phyloP scores from a whole-genome alignment of 2,113 vertebrate genomes.

The Percopsis transmontana region DNA sequence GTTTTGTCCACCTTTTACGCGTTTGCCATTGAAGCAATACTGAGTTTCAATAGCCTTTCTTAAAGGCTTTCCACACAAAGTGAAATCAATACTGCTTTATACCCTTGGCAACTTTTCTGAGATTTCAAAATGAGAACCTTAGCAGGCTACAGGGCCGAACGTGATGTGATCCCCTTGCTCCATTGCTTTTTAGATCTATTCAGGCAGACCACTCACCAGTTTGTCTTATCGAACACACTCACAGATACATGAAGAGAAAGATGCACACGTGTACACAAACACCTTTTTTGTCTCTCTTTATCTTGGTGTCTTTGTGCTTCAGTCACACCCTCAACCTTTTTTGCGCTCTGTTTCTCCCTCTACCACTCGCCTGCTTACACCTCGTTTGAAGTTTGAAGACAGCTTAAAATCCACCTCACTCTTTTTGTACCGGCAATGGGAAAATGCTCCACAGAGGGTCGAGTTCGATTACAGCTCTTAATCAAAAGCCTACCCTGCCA shows the following conservation, averaged over 20 bases:
- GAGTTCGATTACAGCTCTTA: slow-evolving; percentile 70
- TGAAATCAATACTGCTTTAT: slow-evolving; percentile 62
- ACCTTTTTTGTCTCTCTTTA: slow-evolving; percentile 50
- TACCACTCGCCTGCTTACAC: slow-evolving; percentile 28
- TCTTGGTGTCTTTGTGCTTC: slow-evolving; percentile 33
- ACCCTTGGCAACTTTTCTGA: slow-evolving; percentile 53
- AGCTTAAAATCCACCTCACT: slow-evolving; percentile 60
- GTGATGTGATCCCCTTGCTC: slow-evolving; percentile 45
- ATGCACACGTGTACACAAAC: slow-evolving; percentile 20
- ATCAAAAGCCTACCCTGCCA: slow-evolving; percentile 67
- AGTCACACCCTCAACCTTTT: slow-evolving; percentile 63
- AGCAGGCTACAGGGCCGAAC: slow-evolving; percentile 47
- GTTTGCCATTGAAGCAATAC: slow-evolving; percentile 22
- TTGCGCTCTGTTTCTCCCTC: slow-evolving; percentile 59
- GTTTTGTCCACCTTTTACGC: slow-evolving; percentile 57
- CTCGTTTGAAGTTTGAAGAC: slow-evolving; percentile 70
- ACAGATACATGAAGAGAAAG: slow-evolving; percentile 9
- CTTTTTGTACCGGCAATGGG: slow-evolving; percentile 61
- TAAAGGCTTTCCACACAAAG: slow-evolving; percentile 43
- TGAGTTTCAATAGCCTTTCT: slow-evolving; percentile 51
- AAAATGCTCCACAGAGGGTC: slow-evolving; percentile 67
- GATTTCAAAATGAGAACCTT: slow-evolving; percentile 60
- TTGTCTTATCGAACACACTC: slow-evolving; percentile 13
- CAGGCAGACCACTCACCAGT: slow-evolving; percentile 50
- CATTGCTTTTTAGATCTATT: slow-evolving; percentile 40